A percentile compares a stretch with the other conserved stretches of the same genome.
Conservation (phyloP, 2,888 invertebrate genomes). For the Synanthedon vespiformis region DNA sequence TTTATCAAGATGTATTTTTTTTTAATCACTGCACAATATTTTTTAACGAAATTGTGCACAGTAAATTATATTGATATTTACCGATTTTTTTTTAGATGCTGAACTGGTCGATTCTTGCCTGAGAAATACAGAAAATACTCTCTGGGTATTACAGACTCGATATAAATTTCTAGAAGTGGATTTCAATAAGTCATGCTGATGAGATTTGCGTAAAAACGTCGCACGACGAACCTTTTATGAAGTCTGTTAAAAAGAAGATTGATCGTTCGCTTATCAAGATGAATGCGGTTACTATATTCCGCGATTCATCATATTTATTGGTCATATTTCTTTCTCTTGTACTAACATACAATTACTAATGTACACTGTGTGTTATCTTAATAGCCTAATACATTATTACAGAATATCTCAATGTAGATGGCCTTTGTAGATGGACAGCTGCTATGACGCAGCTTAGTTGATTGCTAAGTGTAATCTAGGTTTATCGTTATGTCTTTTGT, state of each 20-base stretch:
- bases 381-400: conserved; percentile 7
- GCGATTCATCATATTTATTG: conserved; percentile 20
- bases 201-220: neutral
- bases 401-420: conserved; percentile 4
- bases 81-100: too few species aligned
- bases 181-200: neutral
- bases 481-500: too few species aligned
- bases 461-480: too few species aligned
- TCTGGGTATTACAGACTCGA: too few species aligned
- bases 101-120: too few species aligned
- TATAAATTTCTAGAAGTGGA: neutral
- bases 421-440: conserved; percentile 4
- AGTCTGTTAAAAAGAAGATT: conserved; percentile 16
- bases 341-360: conserved; percentile 1
- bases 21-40: too few species aligned
- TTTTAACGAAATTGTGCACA: too few species aligned
- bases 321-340: neutral
- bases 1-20: too few species aligned
- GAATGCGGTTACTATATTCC: conserved; percentile 14
- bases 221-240: neutral
- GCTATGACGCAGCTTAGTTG: conserved; percentile 1
- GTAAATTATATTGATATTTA: too few species aligned
- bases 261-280: conserved; percentile 20
- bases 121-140: too few species aligned
- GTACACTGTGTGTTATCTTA: conserved; percentile 8